These are phyloP conservation scores for Rhea pennata DNA, from an alignment of 2,113 vertebrate genomes.

Conservation along the genomic window DNA sequence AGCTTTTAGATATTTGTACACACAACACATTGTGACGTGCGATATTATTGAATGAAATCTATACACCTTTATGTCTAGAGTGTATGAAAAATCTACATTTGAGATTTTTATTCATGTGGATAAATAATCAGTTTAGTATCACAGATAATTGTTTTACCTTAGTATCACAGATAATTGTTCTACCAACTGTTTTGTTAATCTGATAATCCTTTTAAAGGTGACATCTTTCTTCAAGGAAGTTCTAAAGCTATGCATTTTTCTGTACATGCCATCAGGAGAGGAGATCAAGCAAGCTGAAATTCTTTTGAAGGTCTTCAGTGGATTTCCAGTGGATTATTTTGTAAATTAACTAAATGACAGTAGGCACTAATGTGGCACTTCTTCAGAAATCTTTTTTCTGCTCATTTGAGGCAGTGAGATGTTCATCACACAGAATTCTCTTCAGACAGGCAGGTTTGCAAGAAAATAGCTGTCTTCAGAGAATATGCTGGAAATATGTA, in stretches of 20 bases:
- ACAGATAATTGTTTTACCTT: not conserved
- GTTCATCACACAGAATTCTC: not conserved
- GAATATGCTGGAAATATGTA: not conserved
- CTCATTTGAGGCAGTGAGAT: not conserved
- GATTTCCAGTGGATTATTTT: not conserved
- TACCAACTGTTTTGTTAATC: not conserved
- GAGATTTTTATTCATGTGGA: not conserved
- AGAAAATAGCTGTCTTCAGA: not conserved
- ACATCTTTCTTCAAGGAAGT: not conserved
- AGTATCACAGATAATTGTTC: not conserved
- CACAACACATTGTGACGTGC: not conserved
- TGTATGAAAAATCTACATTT: not conserved
- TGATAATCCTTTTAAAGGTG: not conserved
- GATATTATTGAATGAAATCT: not conserved
- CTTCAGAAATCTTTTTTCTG: not conserved
- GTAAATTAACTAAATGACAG: not conserved
- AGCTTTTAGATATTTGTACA: not conserved
- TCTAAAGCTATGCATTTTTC: not conserved
- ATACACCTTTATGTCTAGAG: not conserved
- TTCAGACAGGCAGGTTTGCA: not conserved
- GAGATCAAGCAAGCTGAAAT: not conserved
- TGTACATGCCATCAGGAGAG: not conserved
- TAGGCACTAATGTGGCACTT: not conserved
- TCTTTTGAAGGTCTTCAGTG: not conserved
- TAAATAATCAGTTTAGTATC: not conserved